Evolutionary conservation across 1,140 invertebrate genomes (phyloP).

Genomic region (Papilio aristodemus): DNA sequence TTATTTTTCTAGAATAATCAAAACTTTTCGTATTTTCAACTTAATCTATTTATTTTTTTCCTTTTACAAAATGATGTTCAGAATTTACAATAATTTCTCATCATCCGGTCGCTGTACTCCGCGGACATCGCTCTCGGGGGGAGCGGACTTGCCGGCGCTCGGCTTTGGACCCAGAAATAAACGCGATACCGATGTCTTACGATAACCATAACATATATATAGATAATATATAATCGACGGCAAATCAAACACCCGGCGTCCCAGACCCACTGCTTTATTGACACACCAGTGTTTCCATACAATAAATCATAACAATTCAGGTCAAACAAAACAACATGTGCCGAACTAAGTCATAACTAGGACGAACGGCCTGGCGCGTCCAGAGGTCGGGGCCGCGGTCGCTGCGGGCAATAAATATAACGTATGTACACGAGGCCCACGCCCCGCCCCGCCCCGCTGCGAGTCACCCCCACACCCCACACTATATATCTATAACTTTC

Average conservation of each 20-base stretch:
- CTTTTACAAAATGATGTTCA: constrained; percentile 77
- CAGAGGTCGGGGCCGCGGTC: constrained; percentile 51
- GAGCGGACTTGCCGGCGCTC: constrained; percentile 53
- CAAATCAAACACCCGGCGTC: constrained; percentile 76
- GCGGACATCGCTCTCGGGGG: constrained; percentile 61
- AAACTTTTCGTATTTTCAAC: constrained; percentile 66
- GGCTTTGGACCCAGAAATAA: constrained; percentile 72
- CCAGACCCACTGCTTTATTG: constrained; percentile 79
- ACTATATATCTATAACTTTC: constrained; percentile 72
- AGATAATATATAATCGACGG: constrained; percentile 50
- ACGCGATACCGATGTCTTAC: constrained; percentile 49
- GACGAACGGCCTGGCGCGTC: constrained; percentile 68
- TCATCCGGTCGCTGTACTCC: constrained; percentile 56
- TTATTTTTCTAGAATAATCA: constrained; percentile 48
- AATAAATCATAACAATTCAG: constrained; percentile 80
- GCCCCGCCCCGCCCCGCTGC: constrained; percentile 54
- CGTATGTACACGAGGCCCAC: constrained; percentile 74
- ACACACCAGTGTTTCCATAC: constrained; percentile 77
- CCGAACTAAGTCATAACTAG: constrained; percentile 75
- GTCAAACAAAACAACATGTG: constrained; percentile 79
- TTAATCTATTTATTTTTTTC: constrained; percentile 79
- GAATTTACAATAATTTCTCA: constrained; percentile 77
- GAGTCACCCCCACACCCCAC: constrained; percentile 37
- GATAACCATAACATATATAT: not conserved
- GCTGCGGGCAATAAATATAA: constrained; percentile 74